These are phyloP conservation scores for Lepidocolaptes lacrymiger DNA, from an alignment of 2,797 vertebrate genomes.

Conservation along the genomic window DNA sequence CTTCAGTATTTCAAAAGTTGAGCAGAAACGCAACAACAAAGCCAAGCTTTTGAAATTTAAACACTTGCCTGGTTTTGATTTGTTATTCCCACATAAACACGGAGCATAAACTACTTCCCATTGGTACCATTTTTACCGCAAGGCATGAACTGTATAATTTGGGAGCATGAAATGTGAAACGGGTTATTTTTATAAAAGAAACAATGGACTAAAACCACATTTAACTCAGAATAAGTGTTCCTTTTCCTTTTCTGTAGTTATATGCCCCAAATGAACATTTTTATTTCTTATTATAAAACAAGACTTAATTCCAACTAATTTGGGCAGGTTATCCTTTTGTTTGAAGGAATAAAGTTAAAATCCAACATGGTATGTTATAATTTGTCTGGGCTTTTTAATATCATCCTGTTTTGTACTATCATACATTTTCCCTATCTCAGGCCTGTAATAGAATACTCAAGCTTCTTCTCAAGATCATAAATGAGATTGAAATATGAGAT, in stretches of 20 bases:
- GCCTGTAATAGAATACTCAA: not conserved
- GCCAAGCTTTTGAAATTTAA: conserved; percentile 49
- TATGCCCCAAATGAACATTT: not conserved
- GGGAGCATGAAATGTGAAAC: conserved; percentile 48
- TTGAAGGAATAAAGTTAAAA: not conserved
- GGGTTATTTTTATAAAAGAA: conserved; percentile 12
- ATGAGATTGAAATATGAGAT: not conserved
- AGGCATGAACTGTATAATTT: conserved; percentile 5
- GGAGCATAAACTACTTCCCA: conserved; percentile 45
- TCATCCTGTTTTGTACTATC: not conserved
- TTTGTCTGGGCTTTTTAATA: not conserved
- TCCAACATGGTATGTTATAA: not conserved
- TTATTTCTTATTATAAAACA: not conserved
- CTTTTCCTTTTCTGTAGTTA: not conserved
- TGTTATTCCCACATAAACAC: conserved; percentile 35
- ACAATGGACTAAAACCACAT: not conserved
- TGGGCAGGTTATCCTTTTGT: not conserved
- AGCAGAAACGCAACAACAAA: conserved; percentile 51
- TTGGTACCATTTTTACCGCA: conserved; percentile 31
- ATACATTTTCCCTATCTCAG: not conserved
- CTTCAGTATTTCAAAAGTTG: conserved; percentile 49
- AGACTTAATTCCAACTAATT: not conserved
- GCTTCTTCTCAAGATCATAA: not conserved
- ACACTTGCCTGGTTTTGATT: conserved; percentile 61
- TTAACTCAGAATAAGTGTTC: not conserved